Percentiles rank a stretch among this genome's conserved stretches.
These are phyloP conservation scores for Cephalotes varians DNA, from an alignment of 2,888 invertebrate genomes.

Conservation along the genomic window DNA sequence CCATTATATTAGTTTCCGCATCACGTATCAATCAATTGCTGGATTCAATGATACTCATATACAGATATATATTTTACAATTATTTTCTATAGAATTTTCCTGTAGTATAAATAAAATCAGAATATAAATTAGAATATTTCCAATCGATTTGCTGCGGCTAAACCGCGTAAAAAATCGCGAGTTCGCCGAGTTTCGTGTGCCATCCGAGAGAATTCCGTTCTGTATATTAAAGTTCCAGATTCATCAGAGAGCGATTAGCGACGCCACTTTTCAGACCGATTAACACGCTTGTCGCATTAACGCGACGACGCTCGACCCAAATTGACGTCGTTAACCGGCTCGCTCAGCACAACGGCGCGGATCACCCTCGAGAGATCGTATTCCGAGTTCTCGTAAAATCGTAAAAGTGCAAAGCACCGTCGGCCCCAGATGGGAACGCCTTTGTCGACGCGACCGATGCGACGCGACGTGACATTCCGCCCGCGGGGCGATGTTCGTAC, in stretches of 20 bases:
- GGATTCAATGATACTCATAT: conserved; percentile 1
- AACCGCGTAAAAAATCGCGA: neutral
- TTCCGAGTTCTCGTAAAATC: conserved; percentile 47
- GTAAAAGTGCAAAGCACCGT: conserved; percentile 52
- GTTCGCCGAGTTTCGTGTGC: neutral
- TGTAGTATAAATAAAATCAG: neutral
- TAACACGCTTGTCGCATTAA: conserved; percentile 47
- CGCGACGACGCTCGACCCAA: conserved; percentile 31
- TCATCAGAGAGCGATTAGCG: neutral
- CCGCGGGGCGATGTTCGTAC: conserved; percentile 34
- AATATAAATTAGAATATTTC: neutral
- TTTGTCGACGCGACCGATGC: conserved; percentile 45
- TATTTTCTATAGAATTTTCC: neutral
- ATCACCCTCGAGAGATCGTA: conserved; percentile 21
- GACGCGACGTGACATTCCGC: conserved; percentile 67
- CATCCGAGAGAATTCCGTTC: neutral
- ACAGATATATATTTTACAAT: neutral
- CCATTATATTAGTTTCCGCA: conserved; percentile 10
- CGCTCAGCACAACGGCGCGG: conserved; percentile 3
- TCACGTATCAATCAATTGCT: conserved; percentile 23
- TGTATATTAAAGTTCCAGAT: neutral
- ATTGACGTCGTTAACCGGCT: conserved; percentile 45
- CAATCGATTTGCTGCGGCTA: neutral
- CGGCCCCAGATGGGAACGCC: conserved; percentile 51
- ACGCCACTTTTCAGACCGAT: conserved; percentile 28